Evolutionary conservation across 2,113 vertebrate genomes (phyloP).

Genomic region (Platycercus adscitus): DNA sequence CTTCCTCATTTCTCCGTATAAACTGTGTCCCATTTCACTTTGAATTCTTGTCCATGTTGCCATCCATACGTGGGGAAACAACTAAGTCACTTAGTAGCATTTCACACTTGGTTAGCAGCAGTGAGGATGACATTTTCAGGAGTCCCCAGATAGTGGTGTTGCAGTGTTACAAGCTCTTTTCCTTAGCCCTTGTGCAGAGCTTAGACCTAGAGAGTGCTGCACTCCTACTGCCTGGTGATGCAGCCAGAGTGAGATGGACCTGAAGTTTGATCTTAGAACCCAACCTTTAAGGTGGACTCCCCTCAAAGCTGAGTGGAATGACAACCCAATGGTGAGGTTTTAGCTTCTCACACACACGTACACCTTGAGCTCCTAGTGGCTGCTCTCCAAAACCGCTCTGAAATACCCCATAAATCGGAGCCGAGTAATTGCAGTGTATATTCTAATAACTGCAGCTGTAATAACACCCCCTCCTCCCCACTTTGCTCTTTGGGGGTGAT

Average conservation of each 20-base stretch:
- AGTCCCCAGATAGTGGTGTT: background rate
- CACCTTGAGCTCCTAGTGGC: background rate
- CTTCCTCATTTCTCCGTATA: background rate
- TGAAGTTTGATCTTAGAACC: background rate
- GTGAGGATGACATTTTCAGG: background rate
- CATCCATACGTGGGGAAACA: background rate
- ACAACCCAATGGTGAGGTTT: background rate
- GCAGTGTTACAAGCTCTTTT: background rate
- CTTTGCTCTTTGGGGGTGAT: slow-evolving; percentile 76
- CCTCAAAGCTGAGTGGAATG: background rate
- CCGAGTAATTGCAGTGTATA: slow-evolving; percentile 64
- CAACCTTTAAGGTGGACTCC: rapidly evolving
- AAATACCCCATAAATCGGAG: slow-evolving; percentile 52
- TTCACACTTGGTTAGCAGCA: background rate
- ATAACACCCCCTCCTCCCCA: slow-evolving; percentile 53
- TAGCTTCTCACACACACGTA: rapidly evolving
- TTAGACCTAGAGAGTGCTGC: background rate
- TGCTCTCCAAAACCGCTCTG: slow-evolving; percentile 1
- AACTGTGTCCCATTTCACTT: background rate
- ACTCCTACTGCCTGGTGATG: background rate
- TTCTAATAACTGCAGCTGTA: slow-evolving; percentile 73
- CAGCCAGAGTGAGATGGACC: background rate
- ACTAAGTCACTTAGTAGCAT: background rate
- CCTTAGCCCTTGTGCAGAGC: no score
- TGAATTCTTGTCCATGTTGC: rapidly evolving